phyloP scores from a whole-genome alignment of 2,113 vertebrate species.

The Hassar affinis region DNA sequence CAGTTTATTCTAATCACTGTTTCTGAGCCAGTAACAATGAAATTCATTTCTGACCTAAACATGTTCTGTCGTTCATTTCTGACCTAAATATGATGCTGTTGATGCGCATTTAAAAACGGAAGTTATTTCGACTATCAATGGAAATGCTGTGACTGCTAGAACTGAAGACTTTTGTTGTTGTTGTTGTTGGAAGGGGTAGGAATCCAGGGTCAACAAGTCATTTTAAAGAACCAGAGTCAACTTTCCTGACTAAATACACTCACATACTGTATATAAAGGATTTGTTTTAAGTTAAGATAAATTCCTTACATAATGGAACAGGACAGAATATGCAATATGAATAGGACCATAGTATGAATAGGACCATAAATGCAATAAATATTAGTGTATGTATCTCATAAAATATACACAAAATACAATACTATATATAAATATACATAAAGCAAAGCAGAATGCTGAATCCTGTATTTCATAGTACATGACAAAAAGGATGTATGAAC shows the following conservation, averaged over 20 bases:
- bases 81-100: not conserved
- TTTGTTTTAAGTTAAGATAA: not conserved
- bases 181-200: not conserved
- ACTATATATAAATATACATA: not conserved
- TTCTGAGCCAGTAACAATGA: not conserved
- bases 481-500: not conserved
- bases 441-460: not conserved
- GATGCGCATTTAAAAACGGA: not conserved
- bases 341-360: not conserved
- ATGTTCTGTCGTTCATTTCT: not conserved
- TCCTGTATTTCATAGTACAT: not conserved
- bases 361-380: not conserved
- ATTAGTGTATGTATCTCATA: not conserved
- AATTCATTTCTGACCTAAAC: not conserved
- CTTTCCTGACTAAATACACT: not conserved
- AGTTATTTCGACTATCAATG: not conserved
- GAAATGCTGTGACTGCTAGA: not conserved
- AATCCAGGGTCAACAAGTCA: not conserved
- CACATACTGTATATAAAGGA: not conserved
- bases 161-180: not conserved
- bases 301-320: not conserved
- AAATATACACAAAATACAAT: not conserved
- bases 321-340: not conserved
- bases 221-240: not conserved
- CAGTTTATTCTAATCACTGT: not conserved